phyloP scores from a whole-genome alignment of 2,113 vertebrate species.

The Takifugu flavidus region DNA sequence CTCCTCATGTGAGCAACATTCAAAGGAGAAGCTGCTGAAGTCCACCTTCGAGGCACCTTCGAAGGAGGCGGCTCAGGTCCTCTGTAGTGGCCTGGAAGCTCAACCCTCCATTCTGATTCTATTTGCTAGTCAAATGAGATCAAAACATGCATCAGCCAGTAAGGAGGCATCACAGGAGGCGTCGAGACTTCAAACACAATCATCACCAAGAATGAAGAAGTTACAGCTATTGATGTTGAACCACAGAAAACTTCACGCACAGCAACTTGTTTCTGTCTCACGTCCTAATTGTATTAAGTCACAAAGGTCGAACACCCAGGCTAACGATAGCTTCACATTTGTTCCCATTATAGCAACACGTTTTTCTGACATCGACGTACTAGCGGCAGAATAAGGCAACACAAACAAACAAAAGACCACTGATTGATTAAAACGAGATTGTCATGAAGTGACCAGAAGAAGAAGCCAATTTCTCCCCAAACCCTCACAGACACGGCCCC shows the following conservation, averaged over 20 bases:
- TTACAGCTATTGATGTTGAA: conserved; percentile 48
- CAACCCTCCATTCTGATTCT: conserved; percentile 2
- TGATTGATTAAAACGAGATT: conserved; percentile 18
- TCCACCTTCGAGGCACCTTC: neutral
- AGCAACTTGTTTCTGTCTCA: conserved; percentile 47
- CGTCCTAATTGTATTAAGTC: conserved; percentile 38
- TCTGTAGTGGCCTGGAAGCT: conserved; percentile 23
- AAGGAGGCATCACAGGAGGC: conserved; percentile 43
- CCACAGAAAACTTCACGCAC: conserved; percentile 50
- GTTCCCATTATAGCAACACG: conserved; percentile 32
- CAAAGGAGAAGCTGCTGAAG: conserved; percentile 49
- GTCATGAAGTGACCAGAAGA: conserved; percentile 33
- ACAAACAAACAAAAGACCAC: neutral
- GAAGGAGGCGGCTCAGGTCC: conserved; percentile 14
- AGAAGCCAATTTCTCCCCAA: conserved; percentile 27
- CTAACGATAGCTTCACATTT: conserved; percentile 4
- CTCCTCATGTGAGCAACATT: conserved; percentile 57
- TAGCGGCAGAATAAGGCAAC: conserved; percentile 55
- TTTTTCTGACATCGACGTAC: conserved; percentile 62
- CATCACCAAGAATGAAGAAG: conserved; percentile 31
- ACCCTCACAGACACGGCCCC: conserved; percentile 14
- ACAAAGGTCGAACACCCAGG: conserved; percentile 30
- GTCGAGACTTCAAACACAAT: conserved; percentile 48
- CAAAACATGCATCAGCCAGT: conserved; percentile 57
- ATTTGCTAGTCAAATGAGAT: conserved; percentile 30